Percentiles rank a stretch among this genome's conserved stretches.
These are phyloP conservation scores for Drosophila kohkoa DNA, from an alignment of 1,140 invertebrate species.

Conservation along the genomic window DNA sequence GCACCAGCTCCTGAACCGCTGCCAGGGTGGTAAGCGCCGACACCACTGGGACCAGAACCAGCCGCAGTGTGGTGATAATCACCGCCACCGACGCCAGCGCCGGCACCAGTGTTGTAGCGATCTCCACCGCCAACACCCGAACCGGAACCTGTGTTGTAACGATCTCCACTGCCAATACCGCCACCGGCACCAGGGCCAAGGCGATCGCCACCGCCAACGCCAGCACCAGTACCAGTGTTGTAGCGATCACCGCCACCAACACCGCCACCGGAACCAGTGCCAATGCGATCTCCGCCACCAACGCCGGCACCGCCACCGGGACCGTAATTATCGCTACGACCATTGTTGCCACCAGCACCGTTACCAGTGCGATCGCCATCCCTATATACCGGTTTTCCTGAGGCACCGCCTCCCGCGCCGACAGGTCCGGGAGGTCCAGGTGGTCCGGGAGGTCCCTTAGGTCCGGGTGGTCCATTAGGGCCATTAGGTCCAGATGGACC, in stretches of 20 bases:
- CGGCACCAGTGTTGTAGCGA: constrained; percentile 34
- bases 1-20: constrained; percentile 14
- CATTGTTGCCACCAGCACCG: constrained; percentile 43
- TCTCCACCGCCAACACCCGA: constrained; percentile 32
- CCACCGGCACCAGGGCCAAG: constrained; percentile 28
- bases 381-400: constrained; percentile 76
- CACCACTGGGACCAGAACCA: constrained; percentile 14
- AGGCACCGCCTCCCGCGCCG: constrained; percentile 70
- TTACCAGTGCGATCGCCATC: constrained; percentile 60
- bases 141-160: constrained; percentile 34
- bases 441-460: constrained; percentile 72
- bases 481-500: constrained; percentile 64
- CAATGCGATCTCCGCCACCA: constrained; percentile 18
- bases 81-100: constrained; percentile 3
- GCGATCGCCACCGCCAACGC: constrained; percentile 29
- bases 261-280: constrained; percentile 49
- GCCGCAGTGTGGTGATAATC: constrained; percentile 10
- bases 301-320: constrained; percentile 28
- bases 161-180: constrained; percentile 1
- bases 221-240: constrained; percentile 38
- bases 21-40: constrained; percentile 17
- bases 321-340: constrained; percentile 38
- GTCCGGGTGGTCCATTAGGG: constrained; percentile 60
- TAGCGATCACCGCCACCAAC: constrained; percentile 47
- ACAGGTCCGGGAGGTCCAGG: constrained; percentile 60